These are phyloP conservation scores for Aleiodes leptofemur DNA, from an alignment of 2,888 invertebrate genomes.

Conservation along the genomic window DNA sequence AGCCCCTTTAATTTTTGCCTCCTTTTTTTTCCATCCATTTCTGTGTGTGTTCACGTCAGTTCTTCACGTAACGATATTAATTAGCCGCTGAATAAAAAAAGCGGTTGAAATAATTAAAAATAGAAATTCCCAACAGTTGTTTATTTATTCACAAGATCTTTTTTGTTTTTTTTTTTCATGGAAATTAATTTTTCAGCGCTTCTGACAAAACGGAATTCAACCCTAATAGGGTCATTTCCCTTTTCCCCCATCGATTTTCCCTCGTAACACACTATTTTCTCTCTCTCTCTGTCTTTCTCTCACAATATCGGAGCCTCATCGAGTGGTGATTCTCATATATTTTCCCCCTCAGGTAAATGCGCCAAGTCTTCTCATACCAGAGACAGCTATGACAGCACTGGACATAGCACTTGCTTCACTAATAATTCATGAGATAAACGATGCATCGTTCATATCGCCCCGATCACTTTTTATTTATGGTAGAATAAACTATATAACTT, in stretches of 20 bases:
- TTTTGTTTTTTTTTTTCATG: background rate
- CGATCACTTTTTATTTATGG: constrained; percentile 5
- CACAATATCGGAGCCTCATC: constrained; percentile 13
- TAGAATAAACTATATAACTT: constrained; percentile 6
- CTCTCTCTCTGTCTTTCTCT: constrained; percentile 8
- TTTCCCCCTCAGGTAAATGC: background rate
- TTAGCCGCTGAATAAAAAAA: constrained; percentile 23
- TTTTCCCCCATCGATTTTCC: constrained; percentile 14
- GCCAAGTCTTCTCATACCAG: constrained; percentile 30
- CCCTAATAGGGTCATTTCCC: constrained; percentile 22
- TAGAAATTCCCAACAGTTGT: background rate
- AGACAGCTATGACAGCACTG: constrained; percentile 33
- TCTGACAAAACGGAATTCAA: constrained; percentile 11
- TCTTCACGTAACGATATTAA: constrained; percentile 43
- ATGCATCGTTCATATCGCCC: background rate
- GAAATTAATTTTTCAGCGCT: background rate
- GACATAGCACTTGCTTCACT: constrained; percentile 29
- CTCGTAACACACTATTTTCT: constrained; percentile 8
- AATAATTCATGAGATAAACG: constrained; percentile 33
- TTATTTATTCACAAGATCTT: background rate
- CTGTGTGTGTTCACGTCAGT: constrained; percentile 38
- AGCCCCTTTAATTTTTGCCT: constrained; percentile 13
- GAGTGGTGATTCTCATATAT: constrained; percentile 26
- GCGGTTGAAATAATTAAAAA: background rate
- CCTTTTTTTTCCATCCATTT: constrained; percentile 17